These are phyloP conservation scores for Neoascia interrupta DNA, from an alignment of 2,888 invertebrate genomes.

Conservation along the genomic window DNA sequence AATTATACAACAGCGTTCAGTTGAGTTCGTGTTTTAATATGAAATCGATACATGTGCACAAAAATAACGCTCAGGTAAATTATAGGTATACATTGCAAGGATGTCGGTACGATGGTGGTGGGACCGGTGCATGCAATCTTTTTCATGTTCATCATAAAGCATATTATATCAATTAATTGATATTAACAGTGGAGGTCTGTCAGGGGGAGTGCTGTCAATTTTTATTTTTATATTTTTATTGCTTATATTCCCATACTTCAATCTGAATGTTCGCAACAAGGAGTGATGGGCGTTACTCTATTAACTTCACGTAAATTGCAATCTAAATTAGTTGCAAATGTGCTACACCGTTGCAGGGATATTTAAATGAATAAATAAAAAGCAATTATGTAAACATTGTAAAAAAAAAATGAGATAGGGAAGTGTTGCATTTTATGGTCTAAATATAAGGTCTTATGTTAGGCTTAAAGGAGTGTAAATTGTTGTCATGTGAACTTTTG, in stretches of 20 bases:
- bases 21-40: slow-evolving; percentile 50
- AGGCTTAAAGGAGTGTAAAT: too few relatives aligned
- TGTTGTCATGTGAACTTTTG: too few relatives aligned
- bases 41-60: slow-evolving; percentile 61
- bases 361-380: slow-evolving; percentile 41
- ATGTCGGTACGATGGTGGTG: slow-evolving; percentile 9
- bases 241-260: too few relatives aligned
- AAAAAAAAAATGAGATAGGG: neutral
- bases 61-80: slow-evolving; percentile 60
- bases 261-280: slow-evolving; percentile 53
- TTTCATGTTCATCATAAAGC: slow-evolving; percentile 48
- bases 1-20: slow-evolving; percentile 1
- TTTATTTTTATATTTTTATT: too few relatives aligned
- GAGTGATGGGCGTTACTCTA: slow-evolving; percentile 58
- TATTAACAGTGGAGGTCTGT: too few relatives aligned
- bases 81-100: slow-evolving; percentile 45
- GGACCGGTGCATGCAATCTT: slow-evolving; percentile 38
- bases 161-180: slow-evolving; percentile 64
- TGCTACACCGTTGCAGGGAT: slow-evolving; percentile 18
- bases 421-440: too few relatives aligned
- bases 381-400: slow-evolving; percentile 11
- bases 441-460: too few relatives aligned
- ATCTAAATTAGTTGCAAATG: slow-evolving; percentile 68
- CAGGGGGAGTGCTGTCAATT: too few relatives aligned
- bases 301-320: slow-evolving; percentile 59